Evolutionary conservation across 2,797 vertebrate genomes (phyloP).

Genomic region (Hybognathus amarus): DNA sequence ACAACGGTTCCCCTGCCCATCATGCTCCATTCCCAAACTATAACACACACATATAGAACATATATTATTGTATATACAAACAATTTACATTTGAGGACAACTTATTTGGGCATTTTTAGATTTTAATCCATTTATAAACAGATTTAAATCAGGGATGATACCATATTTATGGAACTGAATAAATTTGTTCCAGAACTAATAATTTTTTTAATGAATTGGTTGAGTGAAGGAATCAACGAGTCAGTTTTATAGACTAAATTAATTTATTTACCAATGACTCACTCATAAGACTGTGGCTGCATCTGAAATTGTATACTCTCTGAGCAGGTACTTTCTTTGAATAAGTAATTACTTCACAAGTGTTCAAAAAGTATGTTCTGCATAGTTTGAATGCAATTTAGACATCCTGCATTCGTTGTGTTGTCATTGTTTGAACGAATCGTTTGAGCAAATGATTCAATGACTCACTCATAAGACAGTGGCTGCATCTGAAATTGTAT

Average conservation of each 20-base stretch:
- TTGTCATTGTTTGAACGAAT: neutral
- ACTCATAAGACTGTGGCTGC: too few relatives aligned
- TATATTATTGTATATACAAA: neutral
- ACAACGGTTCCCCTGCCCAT: constrained; percentile 92
- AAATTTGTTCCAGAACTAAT: neutral
- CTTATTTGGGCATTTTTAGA: neutral
- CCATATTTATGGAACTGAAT: neutral
- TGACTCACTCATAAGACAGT: neutral
- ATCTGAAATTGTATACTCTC: too few relatives aligned
- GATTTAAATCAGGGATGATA: neutral
- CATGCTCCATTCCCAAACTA: constrained; percentile 92
- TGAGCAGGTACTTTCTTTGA: too few relatives aligned
- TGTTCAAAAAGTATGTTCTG: too few relatives aligned
- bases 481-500: neutral
- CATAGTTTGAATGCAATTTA: too few relatives aligned
- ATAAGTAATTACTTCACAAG: too few relatives aligned
- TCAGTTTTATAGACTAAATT: neutral
- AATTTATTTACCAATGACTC: neutral
- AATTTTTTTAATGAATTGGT: neutral
- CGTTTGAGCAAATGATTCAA: too few relatives aligned
- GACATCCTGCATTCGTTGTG: too few relatives aligned
- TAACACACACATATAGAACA: constrained; percentile 29
- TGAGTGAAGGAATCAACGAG: neutral
- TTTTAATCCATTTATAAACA: neutral
- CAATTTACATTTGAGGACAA: neutral